Base-by-base conservation (phyloP, 2,888 invertebrate species). In the Scrobipalpa costella region DNA sequence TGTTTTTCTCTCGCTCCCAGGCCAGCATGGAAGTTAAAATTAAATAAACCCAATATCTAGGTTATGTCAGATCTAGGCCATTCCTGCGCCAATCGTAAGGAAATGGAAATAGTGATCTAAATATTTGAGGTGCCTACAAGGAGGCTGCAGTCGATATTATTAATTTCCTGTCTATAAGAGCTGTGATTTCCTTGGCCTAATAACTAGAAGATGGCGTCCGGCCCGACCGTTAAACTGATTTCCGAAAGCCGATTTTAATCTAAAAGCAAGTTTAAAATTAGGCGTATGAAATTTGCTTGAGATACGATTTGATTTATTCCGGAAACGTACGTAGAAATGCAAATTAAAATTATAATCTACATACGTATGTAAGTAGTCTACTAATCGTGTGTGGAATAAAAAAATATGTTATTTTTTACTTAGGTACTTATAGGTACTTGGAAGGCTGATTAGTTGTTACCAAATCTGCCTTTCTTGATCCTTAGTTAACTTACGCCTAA, bases 111-210 rank as follows among this genome's bases (percentile, higher is more conserved):
- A 17, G 19, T 11, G 7, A 50, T 17, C 50, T 50, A 50, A 50
- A 50, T 47, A 15, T 49, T 57, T 62, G 57, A 55, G 50, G 17
- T 19, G 19, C 11, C 19, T 19, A 49, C 44, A 44, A 55, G 21
- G n/a, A 55, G 15, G 57, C 57, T 44, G 38, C 36, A 52, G 27
- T 52, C 55, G 66, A 67, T 72, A 72, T 72, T 71, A 76, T 75
- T 52, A 52, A 59, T 74, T 71, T 73, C 71, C 67, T 59, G 57
- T 64, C 40, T 38, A 57, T 62, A 67, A 68, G 64, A 66, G 66
- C 64, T 52, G 63, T 69, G 65, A 78, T 74, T 75, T 78, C 76
- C 77, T 71, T 61, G 58, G 65, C 69, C 57, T 69, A 71, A 74
- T 74, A 71, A 67, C 67, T 69, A 64, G 65, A 67, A 62, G 66